These are phyloP conservation scores for Hoplias malabaricus DNA, from an alignment of 2,113 vertebrate species.

Conservation along the genomic window DNA sequence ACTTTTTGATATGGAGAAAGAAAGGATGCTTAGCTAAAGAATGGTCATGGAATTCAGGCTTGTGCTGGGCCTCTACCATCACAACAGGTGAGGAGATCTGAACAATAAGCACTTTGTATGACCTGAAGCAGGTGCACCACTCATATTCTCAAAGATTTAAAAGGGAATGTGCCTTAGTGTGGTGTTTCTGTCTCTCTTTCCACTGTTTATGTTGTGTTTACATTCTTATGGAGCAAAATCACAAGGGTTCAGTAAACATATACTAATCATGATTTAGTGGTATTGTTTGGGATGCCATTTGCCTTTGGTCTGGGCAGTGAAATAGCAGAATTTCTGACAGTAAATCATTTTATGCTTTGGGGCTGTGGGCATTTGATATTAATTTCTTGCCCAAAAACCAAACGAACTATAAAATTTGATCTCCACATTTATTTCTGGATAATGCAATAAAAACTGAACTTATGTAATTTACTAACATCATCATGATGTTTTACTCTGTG, in stretches of 20 bases:
- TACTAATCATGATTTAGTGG: not conserved
- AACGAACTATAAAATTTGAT: not conserved
- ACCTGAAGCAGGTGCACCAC: slow-evolving; percentile 66
- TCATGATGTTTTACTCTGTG: not conserved
- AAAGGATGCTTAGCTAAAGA: slow-evolving; percentile 50
- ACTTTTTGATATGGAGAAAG: slow-evolving; percentile 1
- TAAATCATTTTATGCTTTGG: not conserved
- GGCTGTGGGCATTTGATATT: not conserved
- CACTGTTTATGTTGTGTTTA: slow-evolving; percentile 31
- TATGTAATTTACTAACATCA: not conserved
- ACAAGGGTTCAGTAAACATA: slow-evolving; percentile 30
- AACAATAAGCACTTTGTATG: slow-evolving; percentile 70
- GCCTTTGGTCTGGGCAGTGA: not conserved
- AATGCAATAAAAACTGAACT: not conserved
- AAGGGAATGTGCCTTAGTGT: not conserved
- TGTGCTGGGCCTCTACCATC: slow-evolving; percentile 56
- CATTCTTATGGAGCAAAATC: not conserved
- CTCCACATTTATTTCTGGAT: not conserved
- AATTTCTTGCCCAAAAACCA: not conserved
- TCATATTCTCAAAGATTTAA: slow-evolving; percentile 37
- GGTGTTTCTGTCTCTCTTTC: slow-evolving; percentile 50
- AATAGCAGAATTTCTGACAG: not conserved
- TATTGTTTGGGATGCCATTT: not conserved
- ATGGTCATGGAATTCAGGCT: slow-evolving; percentile 60
- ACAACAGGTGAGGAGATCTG: slow-evolving; percentile 70